Evolutionary conservation across 2,888 invertebrate species (phyloP).

Genomic region (Magallana nippona): DNA sequence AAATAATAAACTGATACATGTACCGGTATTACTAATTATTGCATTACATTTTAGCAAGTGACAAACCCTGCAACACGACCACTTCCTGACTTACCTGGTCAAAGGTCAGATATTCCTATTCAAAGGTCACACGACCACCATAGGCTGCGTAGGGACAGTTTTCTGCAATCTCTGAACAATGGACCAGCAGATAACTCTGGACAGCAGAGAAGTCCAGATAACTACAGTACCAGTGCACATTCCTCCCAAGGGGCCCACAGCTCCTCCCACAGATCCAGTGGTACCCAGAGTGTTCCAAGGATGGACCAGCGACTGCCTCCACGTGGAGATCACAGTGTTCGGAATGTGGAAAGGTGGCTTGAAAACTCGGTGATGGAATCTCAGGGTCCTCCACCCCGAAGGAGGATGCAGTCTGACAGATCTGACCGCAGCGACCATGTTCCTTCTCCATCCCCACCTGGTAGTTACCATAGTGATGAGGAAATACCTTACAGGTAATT

Average conservation of each 20-base stretch:
- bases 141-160: slow-evolving; percentile 61
- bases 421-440: slow-evolving; percentile 52
- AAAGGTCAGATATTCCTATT: slow-evolving; percentile 54
- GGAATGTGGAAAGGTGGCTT: slow-evolving; percentile 56
- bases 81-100: slow-evolving; percentile 51
- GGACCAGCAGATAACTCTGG: slow-evolving; percentile 53
- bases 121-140: slow-evolving; percentile 59
- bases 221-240: slow-evolving; percentile 44
- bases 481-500: slow-evolving; percentile 56
- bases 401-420: slow-evolving; percentile 50
- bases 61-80: slow-evolving; percentile 55
- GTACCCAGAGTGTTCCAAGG: neutral
- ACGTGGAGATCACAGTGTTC: slow-evolving; percentile 39
- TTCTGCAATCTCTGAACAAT: slow-evolving; percentile 62
- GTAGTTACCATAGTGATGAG: slow-evolving; percentile 70
- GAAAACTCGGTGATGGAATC: slow-evolving; percentile 50
- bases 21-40: too few species aligned
- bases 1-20: too few species aligned
- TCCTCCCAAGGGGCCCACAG: slow-evolving; percentile 5
- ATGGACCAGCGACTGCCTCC: slow-evolving; percentile 37
- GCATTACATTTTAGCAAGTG: slow-evolving; percentile 45
- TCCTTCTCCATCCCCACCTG: slow-evolving; percentile 68
- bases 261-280: slow-evolving; percentile 15
- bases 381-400: slow-evolving; percentile 52
- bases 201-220: slow-evolving; percentile 56